Conservation (phyloP, 2,888 invertebrate species). For the Andrena trimmerana region DNA sequence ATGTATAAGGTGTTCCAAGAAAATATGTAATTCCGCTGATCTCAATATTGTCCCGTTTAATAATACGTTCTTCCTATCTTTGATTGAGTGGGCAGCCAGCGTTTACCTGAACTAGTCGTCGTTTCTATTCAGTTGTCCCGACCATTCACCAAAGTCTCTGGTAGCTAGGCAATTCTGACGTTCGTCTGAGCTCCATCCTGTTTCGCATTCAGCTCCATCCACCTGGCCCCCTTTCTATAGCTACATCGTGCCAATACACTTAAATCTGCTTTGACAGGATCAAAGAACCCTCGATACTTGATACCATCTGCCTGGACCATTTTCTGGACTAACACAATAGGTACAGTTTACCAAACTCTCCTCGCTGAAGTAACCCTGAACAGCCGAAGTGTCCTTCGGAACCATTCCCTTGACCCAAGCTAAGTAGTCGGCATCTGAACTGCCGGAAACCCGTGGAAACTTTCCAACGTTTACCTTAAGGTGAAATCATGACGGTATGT, state of each 20-base stretch:
- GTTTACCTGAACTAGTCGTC: slow-evolving; percentile 7
- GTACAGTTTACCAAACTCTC: background rate
- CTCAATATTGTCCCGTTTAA: background rate
- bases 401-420: background rate
- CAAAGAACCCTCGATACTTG: background rate
- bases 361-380: background rate
- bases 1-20: background rate
- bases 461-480: too few species aligned
- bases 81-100: slow-evolving; percentile 13
- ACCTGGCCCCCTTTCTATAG: slow-evolving; percentile 39
- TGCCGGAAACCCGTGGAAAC: background rate
- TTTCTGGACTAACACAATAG: background rate
- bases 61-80: background rate
- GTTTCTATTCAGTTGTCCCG: slow-evolving; percentile 27
- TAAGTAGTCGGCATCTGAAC: background rate
- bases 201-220: slow-evolving; percentile 37
- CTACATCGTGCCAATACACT: slow-evolving; percentile 1
- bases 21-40: background rate
- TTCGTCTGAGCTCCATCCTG: slow-evolving; percentile 12
- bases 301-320: slow-evolving; percentile 14
- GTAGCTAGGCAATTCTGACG: slow-evolving; percentile 15
- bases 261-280: slow-evolving; percentile 9
- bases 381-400: background rate
- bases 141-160: slow-evolving; percentile 33
- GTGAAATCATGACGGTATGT: too few species aligned